Conservation (phyloP, 1,140 invertebrate genomes). For the Akabosia matsudoensis region DNA sequence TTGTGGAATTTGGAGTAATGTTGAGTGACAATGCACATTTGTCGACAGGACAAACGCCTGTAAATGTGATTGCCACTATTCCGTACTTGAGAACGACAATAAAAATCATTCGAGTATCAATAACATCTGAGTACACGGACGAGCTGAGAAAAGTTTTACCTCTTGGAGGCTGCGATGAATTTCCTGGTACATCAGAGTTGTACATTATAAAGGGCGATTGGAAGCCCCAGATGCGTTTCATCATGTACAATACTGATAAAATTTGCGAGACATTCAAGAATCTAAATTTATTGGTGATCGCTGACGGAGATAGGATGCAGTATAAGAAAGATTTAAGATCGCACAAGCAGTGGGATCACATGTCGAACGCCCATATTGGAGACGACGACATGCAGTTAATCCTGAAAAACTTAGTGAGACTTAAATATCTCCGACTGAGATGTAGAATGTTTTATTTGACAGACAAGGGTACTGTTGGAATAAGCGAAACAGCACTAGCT, state of each 20-base stretch:
- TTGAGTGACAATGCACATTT: neutral
- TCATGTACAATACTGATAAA: conserved; percentile 11
- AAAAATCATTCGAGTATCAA: neutral
- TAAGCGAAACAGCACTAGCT: neutral
- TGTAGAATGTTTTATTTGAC: conserved; percentile 24
- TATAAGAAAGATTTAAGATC: conserved; percentile 8
- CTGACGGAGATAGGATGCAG: conserved; percentile 33
- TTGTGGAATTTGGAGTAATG: neutral
- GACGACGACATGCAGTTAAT: conserved; percentile 39
- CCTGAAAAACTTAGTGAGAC: conserved; percentile 8
- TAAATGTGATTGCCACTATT: neutral
- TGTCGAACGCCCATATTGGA: conserved; percentile 30
- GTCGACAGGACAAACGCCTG: neutral
- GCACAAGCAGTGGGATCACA: conserved; percentile 18
- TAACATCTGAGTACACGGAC: neutral
- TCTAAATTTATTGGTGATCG: conserved; percentile 31
- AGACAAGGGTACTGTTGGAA: conserved; percentile 34
- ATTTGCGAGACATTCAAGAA: conserved; percentile 27
- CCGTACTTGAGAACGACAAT: neutral
- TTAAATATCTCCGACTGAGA: conserved; percentile 29
- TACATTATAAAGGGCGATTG: neutral
- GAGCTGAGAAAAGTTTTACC: conserved; percentile 1
- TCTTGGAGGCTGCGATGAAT: neutral
- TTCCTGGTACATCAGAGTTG: neutral
- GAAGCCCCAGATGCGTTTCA: conserved; percentile 19